Evolutionary conservation across 2,113 vertebrate genomes (phyloP).

Genomic region (Phalacrocorax brasilianus): DNA sequence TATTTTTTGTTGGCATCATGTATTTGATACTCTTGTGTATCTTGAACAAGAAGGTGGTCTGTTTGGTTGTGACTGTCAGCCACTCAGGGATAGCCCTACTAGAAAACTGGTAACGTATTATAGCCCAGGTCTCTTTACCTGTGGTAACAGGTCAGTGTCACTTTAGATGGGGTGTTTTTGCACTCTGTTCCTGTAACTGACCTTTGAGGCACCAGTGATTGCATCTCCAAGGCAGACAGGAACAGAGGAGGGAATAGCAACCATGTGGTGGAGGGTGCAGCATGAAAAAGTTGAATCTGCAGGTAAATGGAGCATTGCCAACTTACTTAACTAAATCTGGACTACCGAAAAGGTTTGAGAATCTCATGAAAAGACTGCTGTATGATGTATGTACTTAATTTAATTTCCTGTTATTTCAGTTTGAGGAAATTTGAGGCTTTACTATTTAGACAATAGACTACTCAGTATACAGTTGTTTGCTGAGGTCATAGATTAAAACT

Average conservation of each 20-base stretch:
- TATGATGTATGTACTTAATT: not conserved
- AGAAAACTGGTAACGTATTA: not conserved
- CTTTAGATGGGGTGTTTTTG: not conserved
- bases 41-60: not conserved
- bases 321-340: not conserved
- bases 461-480: not conserved
- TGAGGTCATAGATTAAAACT: not conserved
- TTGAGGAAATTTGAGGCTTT: not conserved
- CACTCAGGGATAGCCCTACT: not conserved
- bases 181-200: not conserved
- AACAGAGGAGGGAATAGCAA: not conserved
- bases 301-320: not conserved
- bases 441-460: not conserved
- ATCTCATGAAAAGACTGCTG: not conserved
- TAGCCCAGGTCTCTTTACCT: not conserved
- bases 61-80: not conserved
- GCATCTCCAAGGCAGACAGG: not conserved
- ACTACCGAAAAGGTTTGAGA: not conserved
- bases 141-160: not conserved
- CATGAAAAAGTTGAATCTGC: not conserved
- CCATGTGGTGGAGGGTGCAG: not conserved
- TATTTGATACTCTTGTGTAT: not conserved
- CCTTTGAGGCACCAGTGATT: not conserved
- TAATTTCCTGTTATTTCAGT: slow-evolving; percentile 2
- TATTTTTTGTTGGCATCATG: not conserved